Percentiles rank a stretch among this genome's conserved stretches.
Evolutionary conservation across 2,113 vertebrate genomes (phyloP).

Genomic region (Lepus timidus): DNA sequence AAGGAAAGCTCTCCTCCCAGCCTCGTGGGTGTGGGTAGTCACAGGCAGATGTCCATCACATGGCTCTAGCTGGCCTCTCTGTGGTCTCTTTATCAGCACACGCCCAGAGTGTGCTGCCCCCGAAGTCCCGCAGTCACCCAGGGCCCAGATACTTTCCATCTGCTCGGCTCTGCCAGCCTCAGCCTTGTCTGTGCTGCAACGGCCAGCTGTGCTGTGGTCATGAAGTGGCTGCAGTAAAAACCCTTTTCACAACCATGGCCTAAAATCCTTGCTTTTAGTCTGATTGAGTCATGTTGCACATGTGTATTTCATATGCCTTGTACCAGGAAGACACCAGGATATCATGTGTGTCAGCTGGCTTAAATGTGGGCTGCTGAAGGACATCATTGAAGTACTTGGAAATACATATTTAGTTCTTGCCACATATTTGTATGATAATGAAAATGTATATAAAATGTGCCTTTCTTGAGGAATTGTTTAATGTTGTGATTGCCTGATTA

Average conservation of each 20-base stretch:
- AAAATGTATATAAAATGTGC: background rate
- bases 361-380: background rate
- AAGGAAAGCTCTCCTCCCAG: background rate
- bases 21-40: background rate
- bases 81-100: background rate
- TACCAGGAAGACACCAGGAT: background rate
- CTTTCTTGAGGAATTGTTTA: background rate
- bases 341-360: background rate
- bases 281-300: background rate
- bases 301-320: background rate
- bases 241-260: background rate
- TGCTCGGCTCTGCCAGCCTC: background rate
- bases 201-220: background rate
- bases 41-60: background rate
- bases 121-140: background rate
- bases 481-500: background rate
- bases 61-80: background rate
- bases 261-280: background rate
- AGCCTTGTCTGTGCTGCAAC: background rate
- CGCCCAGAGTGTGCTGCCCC: background rate
- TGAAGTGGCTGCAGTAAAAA: background rate
- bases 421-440: slow-evolving; percentile 21
- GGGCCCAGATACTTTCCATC: background rate
- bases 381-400: background rate
- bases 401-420: background rate